Base-by-base conservation (phyloP, 2,797 vertebrate species). In the Microctenopoma stevenorrisi region DNA sequence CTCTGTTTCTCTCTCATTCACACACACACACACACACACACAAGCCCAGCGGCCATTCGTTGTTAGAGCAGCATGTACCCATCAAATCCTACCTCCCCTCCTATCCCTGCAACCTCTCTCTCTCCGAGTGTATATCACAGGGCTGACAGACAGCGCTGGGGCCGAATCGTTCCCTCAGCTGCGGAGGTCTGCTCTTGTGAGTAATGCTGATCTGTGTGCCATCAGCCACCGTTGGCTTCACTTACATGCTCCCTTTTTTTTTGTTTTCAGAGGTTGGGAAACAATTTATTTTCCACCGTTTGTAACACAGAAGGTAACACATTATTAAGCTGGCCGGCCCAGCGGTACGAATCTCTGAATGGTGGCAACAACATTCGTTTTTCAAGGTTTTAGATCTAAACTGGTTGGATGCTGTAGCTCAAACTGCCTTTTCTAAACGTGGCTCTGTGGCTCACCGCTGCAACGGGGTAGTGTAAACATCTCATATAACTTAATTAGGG, bases 41-140 rank as follows among this genome's bases (percentile, higher is more conserved):
- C 56, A 64, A 54, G 74, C 82, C 77, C 75, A 52, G 83, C 51
- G 47, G 88, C 79, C 86, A 84, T 87, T 72, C 52, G 40, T 75
- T 76, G 79, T 91, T 82, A 83, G 78, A 89, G 83, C 84, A 89
- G 84, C 84, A 81, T 88, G 89, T 87, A 82, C 76, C 89, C 86
- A 87, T 93, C 89, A 91, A 81, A 85, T 78, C 79, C 78, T 73
- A 55, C 74, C 76, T 65, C 69, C 71, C 66, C 57, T 73, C 69
- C 71, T 61, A 58, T 74, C 75, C 30, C 25, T n/a, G 46, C 70
- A 70, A 53, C 79, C 75, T 55, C 78, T 65, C 72, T 81, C 68
- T 88, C 76, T 55, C 22, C 22, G 64, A 77, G 68, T 22, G 52
- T 74, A 72, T 78, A 87, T 89, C 85, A 86, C 82, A 76, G 79